Conservation (phyloP, 2,113 vertebrate genomes). For the Gallinago paraguaiae region DNA sequence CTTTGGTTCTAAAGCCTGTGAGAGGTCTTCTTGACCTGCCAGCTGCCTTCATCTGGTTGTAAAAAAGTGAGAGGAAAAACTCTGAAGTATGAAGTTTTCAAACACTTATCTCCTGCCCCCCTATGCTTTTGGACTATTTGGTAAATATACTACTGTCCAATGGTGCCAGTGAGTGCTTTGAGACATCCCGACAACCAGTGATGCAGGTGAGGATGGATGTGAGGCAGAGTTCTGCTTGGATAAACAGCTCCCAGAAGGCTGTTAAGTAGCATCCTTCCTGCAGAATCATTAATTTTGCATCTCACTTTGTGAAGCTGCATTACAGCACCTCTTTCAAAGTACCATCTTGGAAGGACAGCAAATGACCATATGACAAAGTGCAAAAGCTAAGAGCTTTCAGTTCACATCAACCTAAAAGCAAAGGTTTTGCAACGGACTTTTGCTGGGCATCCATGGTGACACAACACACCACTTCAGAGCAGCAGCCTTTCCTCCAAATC, state of each 20-base stretch:
- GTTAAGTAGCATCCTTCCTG: not conserved
- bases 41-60: accelerated
- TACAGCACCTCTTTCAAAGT: not conserved
- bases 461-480: not conserved
- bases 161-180: not conserved
- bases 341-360: not conserved
- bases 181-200: not conserved
- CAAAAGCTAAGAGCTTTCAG: not conserved
- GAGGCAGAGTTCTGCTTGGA: not conserved
- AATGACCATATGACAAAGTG: not conserved
- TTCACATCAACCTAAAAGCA: not conserved
- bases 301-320: not conserved
- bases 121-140: not conserved
- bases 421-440: not conserved
- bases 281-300: slow-evolving; percentile 32
- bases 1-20: not conserved
- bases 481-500: not conserved
- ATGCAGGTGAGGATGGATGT: not conserved
- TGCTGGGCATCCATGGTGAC: accelerated
- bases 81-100: not conserved
- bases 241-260: not conserved
- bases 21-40: not conserved
- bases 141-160: not conserved
- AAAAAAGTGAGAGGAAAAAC: not conserved
- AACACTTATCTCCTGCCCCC: not conserved